Percentiles rank a stretch among this genome's conserved stretches.
These are phyloP conservation scores for Oscheius sp. DNA, from an alignment of 2,888 invertebrate genomes.

Conservation along the genomic window DNA sequence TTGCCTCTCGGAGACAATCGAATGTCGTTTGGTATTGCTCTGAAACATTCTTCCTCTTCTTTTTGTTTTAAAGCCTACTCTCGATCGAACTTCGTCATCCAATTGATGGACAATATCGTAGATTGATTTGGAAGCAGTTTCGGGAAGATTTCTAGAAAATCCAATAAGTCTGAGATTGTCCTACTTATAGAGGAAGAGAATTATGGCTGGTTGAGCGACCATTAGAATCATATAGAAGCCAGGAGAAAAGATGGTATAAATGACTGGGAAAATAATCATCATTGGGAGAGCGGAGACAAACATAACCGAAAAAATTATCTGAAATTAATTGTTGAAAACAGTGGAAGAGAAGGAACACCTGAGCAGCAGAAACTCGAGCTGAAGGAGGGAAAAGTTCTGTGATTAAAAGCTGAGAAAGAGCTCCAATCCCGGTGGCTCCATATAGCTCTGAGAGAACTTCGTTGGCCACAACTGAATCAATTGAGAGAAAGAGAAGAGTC, in stretches of 20 bases:
- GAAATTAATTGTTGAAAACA: slow-evolving; percentile 6
- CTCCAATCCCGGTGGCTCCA: slow-evolving; percentile 33
- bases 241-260: slow-evolving; percentile 39
- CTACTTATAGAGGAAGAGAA: neutral
- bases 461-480: slow-evolving; percentile 32
- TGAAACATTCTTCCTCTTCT: no score
- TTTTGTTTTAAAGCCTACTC: slow-evolving; percentile 34
- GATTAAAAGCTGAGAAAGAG: slow-evolving; percentile 34
- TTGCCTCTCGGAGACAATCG: neutral
- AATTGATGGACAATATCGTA: slow-evolving; percentile 45
- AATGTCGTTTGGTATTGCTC: slow-evolving; percentile 10
- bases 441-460: slow-evolving; percentile 32
- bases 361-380: slow-evolving; percentile 42
- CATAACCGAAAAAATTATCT: slow-evolving; percentile 30
- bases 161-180: neutral
- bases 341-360: slow-evolving; percentile 24
- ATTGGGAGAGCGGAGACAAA: slow-evolving; percentile 32
- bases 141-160: slow-evolving; percentile 40
- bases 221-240: slow-evolving; percentile 34
- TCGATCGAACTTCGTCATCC: slow-evolving; percentile 42
- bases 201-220: slow-evolving; percentile 26
- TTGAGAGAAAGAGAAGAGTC: neutral
- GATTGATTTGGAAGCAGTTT: slow-evolving; percentile 38
- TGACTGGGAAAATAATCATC: slow-evolving; percentile 34
- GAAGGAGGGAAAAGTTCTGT: slow-evolving; percentile 45